Conservation (phyloP, 2,113 vertebrate species). For the Apteryx owenii region DNA sequence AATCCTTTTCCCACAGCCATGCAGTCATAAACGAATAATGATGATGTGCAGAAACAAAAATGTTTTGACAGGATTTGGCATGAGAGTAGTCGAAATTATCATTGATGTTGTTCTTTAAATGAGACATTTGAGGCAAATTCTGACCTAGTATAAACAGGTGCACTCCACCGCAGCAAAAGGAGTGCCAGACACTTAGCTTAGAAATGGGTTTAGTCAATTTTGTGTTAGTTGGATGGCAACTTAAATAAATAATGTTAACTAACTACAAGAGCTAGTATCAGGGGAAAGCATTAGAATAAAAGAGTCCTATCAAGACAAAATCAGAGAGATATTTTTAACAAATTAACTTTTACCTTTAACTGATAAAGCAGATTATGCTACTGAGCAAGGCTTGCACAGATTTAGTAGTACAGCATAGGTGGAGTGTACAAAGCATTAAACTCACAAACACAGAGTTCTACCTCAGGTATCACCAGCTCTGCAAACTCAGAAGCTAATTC, state of each 20-base stretch:
- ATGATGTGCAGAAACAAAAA: slow-evolving; percentile 72
- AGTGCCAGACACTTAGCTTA: neutral
- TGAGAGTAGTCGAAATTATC: slow-evolving; percentile 42
- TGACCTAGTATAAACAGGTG: slow-evolving; percentile 55
- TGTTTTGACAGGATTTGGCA: slow-evolving; percentile 73
- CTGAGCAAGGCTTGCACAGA: neutral
- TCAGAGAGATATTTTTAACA: neutral
- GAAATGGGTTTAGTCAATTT: slow-evolving; percentile 9
- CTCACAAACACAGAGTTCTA: slow-evolving; percentile 18
- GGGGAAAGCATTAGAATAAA: neutral
- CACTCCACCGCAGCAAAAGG: neutral
- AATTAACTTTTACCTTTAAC: slow-evolving; percentile 38
- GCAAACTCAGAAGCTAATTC: neutral
- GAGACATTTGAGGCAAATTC: slow-evolving; percentile 51
- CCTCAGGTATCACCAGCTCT: neutral
- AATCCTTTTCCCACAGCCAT: slow-evolving; percentile 40
- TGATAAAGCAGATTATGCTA: slow-evolving; percentile 22
- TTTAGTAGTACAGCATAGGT: neutral
- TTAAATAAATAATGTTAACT: slow-evolving; percentile 27
- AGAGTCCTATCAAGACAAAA: neutral
- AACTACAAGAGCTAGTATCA: neutral
- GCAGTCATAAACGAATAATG: slow-evolving; percentile 51
- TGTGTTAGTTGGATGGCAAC: slow-evolving; percentile 9
- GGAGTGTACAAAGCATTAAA: neutral
- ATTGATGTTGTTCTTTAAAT: slow-evolving; percentile 50